A percentile compares a stretch with the other conserved stretches of the same genome.
phyloP scores from a whole-genome alignment of 35 echinoderm and acorn worm genomes.

The Apostichopus parvimensis region DNA sequence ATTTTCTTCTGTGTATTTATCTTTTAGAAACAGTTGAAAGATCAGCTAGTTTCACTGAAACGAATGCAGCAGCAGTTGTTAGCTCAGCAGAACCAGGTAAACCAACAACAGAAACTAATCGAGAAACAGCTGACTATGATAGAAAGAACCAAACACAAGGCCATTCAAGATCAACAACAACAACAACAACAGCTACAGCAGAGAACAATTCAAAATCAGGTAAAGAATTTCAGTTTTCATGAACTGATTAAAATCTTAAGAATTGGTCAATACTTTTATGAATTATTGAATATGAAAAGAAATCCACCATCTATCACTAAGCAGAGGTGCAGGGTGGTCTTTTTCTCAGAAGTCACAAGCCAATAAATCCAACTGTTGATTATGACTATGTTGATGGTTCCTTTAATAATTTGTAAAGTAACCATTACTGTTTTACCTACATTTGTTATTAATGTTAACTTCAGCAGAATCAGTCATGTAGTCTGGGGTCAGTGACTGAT shows the following conservation, averaged over 20 bases:
- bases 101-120: constrained; percentile 77
- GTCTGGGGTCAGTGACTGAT: no score
- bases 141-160: constrained; percentile 35
- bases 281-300: no score
- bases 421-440: no score
- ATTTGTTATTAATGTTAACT: no score
- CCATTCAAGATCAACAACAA: constrained; percentile 51
- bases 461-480: no score
- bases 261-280: background rate
- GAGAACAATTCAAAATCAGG: constrained; percentile 29
- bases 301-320: no score
- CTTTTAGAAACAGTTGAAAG: constrained; percentile 76
- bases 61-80: constrained; percentile 80
- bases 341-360: no score
- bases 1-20: background rate
- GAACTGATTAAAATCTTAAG: background rate
- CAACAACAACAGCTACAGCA: constrained; percentile 63
- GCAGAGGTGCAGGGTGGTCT: no score
- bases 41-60: constrained; percentile 79
- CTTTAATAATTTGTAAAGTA: no score
- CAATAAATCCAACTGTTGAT: no score
- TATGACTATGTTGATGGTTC: no score
- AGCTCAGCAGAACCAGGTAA: constrained; percentile 76
- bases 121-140: constrained; percentile 68
- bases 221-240: background rate